Evolutionary conservation across 2,888 invertebrate species (phyloP).

Genomic region (Neoascia interrupta): DNA sequence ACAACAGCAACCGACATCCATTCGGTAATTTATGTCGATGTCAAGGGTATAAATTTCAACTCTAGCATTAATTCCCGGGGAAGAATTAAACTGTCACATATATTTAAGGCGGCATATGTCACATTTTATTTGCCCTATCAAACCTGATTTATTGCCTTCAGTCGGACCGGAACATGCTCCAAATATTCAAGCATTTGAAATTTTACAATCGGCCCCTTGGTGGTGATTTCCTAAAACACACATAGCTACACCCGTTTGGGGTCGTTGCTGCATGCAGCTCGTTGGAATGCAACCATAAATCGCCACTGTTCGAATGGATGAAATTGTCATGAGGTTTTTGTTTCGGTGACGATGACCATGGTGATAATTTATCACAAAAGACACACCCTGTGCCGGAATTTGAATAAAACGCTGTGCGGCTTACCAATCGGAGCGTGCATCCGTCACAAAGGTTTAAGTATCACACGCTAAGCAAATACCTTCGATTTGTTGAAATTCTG

Average conservation of each 20-base stretch:
- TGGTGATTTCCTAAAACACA: constrained; percentile 67
- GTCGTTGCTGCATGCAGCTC: constrained; percentile 29
- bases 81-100: constrained; percentile 73
- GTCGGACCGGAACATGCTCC: constrained; percentile 43
- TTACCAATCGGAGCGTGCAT: constrained; percentile 47
- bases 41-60: constrained; percentile 68
- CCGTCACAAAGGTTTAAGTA: constrained; percentile 59
- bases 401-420: constrained; percentile 65
- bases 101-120: constrained; percentile 73
- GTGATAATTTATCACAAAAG: constrained; percentile 67
- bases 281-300: constrained; percentile 67
- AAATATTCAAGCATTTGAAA: constrained; percentile 65
- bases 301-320: constrained; percentile 68
- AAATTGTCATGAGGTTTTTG: constrained; percentile 70
- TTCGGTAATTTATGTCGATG: constrained; percentile 69
- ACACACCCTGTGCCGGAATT: constrained; percentile 60
- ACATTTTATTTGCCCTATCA: constrained; percentile 72
- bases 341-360: constrained; percentile 68
- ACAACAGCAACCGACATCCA: constrained; percentile 46
- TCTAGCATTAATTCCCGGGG: constrained; percentile 68
- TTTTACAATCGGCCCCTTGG: constrained; percentile 68
- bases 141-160: constrained; percentile 71
- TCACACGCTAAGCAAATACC: constrained; percentile 5
- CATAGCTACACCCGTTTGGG: constrained; percentile 24
- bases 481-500: constrained; percentile 5